Evolutionary conservation across 2,113 vertebrate species (phyloP).

Genomic region (Lepisosteus oculatus): DNA sequence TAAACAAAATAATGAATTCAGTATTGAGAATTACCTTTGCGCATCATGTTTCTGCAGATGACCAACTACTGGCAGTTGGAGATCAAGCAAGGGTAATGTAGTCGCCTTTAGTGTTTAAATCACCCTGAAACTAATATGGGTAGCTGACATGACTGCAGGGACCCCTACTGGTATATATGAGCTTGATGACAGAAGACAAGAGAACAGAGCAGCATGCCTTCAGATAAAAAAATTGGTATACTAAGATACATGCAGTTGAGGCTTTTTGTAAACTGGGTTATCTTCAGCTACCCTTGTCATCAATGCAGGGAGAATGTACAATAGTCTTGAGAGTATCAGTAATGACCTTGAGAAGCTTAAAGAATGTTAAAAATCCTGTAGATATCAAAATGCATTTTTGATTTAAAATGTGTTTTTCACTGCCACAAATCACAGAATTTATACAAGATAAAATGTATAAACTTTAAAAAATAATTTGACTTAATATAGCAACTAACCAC

Average conservation of each 20-base stretch:
- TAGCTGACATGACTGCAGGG: slow-evolving; percentile 52
- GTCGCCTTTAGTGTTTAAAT: slow-evolving; percentile 28
- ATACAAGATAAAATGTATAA: no score
- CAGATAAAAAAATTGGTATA: slow-evolving; percentile 16
- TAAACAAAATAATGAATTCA: no score
- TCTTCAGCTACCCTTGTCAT: slow-evolving; percentile 3
- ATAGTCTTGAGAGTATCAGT: neutral
- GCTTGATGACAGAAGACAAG: slow-evolving; percentile 52
- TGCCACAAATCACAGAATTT: no score
- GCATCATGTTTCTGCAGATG: no score
- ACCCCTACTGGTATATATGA: slow-evolving; percentile 44
- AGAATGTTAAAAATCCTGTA: neutral
- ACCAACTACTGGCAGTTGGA: slow-evolving; percentile 17
- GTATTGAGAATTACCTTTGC: no score
- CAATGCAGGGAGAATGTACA: neutral
- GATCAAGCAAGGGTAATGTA: slow-evolving; percentile 19
- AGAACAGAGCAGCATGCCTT: slow-evolving; percentile 42
- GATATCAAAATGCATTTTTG: neutral
- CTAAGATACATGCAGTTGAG: slow-evolving; percentile 5
- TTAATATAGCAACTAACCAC: no score
- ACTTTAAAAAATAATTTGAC: no score
- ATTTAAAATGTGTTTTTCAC: neutral
- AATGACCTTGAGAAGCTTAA: neutral
- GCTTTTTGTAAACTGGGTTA: slow-evolving; percentile 9
- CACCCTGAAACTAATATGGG: slow-evolving; percentile 31